A percentile compares a stretch with the other conserved stretches of the same genome.
These are phyloP conservation scores for Rhinichthys klamathensis DNA, from an alignment of 2,113 vertebrate species.

Conservation along the genomic window DNA sequence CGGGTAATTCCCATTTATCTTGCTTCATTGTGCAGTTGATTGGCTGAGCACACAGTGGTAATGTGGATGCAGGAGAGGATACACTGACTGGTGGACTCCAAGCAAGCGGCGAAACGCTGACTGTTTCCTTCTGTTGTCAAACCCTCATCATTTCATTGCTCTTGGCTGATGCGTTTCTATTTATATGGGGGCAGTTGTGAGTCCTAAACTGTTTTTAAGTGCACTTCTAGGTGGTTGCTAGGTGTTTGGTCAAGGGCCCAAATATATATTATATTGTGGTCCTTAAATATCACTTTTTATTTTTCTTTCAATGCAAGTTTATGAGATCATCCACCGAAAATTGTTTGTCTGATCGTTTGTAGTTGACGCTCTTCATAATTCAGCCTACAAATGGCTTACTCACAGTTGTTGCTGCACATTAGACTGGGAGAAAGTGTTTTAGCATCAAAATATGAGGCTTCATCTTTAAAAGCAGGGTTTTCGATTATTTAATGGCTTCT, in stretches of 20 bases:
- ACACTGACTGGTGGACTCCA: slow-evolving; percentile 7
- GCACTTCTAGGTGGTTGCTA: neutral
- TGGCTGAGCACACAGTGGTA: slow-evolving; percentile 55
- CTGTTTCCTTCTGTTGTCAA: slow-evolving; percentile 62
- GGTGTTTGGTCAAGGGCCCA: neutral
- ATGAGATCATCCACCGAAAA: neutral
- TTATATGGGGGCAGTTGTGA: slow-evolving; percentile 32
- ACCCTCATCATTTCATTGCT: slow-evolving; percentile 64
- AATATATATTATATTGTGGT: neutral
- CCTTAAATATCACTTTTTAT: neutral
- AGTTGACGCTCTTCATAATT: neutral
- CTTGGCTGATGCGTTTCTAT: slow-evolving; percentile 57
- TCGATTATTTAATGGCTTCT: slow-evolving; percentile 18
- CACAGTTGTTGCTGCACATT: neutral
- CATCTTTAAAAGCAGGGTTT: slow-evolving; percentile 28
- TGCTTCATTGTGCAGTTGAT: slow-evolving; percentile 58
- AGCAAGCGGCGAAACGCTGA: slow-evolving; percentile 35
- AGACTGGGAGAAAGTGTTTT: slow-evolving; percentile 11
- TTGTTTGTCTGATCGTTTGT: neutral
- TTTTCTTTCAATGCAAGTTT: neutral
- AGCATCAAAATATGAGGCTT: slow-evolving; percentile 13
- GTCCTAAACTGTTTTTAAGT: neutral
- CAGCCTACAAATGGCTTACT: neutral
- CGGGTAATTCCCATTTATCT: slow-evolving; percentile 64
- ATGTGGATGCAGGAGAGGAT: slow-evolving; percentile 29